These are phyloP conservation scores for Platorchestia sp. DNA, from an alignment of 1,140 invertebrate species.

Conservation along the genomic window DNA sequence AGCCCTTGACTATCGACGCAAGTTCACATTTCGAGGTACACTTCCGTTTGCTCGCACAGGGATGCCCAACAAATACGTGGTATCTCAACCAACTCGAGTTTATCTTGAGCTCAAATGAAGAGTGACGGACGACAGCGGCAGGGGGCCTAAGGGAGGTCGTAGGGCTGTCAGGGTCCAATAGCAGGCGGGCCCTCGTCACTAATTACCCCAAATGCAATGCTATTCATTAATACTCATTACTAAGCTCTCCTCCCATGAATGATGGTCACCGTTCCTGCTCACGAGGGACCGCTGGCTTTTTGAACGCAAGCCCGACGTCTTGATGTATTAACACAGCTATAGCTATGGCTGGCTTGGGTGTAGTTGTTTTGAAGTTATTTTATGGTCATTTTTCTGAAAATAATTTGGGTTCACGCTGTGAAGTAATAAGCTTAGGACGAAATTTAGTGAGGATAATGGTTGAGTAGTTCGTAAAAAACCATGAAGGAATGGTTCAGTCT, in stretches of 20 bases:
- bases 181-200: neutral
- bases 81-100: neutral
- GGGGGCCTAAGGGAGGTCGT: neutral
- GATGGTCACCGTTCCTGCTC: neutral
- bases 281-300: neutral
- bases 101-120: neutral
- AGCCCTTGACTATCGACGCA: neutral
- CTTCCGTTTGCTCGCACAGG: neutral
- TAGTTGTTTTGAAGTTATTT: neutral
- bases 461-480: neutral
- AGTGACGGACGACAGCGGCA: neutral
- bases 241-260: neutral
- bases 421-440: neutral
- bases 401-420: neutral
- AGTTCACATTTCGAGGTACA: neutral
- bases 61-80: neutral
- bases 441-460: neutral
- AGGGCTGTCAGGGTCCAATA: neutral
- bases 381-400: neutral
- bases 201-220: conserved; percentile 7
- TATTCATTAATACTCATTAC: conserved; percentile 16
- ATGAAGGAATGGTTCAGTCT: neutral
- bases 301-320: neutral
- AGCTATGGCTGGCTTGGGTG: neutral
- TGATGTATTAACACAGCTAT: neutral